Evolutionary conservation across 2,113 vertebrate species (phyloP).

Genomic region (Nothocercus julius): DNA sequence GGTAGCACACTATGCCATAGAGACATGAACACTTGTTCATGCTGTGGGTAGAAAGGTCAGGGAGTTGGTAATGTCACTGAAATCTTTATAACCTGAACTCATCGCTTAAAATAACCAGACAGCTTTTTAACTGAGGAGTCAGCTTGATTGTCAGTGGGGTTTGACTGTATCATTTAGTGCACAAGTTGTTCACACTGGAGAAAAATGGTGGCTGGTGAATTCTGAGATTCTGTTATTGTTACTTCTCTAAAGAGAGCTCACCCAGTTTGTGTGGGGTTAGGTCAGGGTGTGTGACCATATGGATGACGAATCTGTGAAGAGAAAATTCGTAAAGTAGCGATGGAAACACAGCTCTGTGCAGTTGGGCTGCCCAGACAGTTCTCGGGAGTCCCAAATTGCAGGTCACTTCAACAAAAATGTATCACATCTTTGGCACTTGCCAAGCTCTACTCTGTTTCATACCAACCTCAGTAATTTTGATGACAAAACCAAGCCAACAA

Average conservation of each 20-base stretch:
- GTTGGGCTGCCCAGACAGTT: neutral
- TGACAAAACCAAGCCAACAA: neutral
- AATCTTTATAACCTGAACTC: neutral
- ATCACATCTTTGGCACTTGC: neutral
- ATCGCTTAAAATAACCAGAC: neutral
- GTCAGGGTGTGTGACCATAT: accelerated
- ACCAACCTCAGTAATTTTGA: neutral
- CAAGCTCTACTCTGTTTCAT: neutral
- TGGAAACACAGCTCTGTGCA: neutral
- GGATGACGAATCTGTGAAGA: neutral
- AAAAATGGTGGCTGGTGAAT: neutral
- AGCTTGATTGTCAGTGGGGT: neutral
- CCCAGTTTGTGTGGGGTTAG: neutral
- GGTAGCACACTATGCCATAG: neutral
- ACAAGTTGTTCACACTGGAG: neutral
- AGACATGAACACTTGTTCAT: accelerated
- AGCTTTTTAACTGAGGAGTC: neutral
- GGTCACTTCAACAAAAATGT: neutral
- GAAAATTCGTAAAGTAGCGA: neutral
- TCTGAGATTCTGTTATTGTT: neutral
- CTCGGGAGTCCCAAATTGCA: neutral
- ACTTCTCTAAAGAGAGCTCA: neutral
- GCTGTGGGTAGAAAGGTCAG: neutral
- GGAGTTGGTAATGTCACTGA: neutral
- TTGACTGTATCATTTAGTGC: accelerated